Conservation (phyloP, 2,113 vertebrate species). For the Melozone crissalis region DNA sequence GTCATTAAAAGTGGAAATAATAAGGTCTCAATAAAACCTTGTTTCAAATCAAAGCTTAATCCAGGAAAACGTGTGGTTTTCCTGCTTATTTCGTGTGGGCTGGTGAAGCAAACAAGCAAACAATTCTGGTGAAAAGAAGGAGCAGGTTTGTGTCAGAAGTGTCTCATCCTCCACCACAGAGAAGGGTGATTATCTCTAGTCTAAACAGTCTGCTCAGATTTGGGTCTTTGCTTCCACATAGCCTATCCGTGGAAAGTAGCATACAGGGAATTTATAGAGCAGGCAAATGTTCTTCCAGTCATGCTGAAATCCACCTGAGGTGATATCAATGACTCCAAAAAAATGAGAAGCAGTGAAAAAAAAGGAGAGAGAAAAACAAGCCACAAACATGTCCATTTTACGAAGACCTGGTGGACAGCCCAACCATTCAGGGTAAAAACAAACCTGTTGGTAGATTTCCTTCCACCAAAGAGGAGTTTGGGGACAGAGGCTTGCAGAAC, state of each 20-base stretch:
- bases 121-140: background rate
- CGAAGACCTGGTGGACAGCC: background rate
- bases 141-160: background rate
- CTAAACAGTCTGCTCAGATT: background rate
- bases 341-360: background rate
- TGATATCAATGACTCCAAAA: background rate
- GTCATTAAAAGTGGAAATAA: background rate
- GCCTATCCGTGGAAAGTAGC: background rate
- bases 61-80: background rate
- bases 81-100: background rate
- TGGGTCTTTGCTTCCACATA: background rate
- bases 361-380: background rate
- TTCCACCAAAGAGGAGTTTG: background rate
- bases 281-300: background rate
- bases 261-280: rapidly evolving
- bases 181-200: background rate
- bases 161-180: background rate
- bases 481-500: background rate
- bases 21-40: background rate
- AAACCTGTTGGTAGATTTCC: background rate
- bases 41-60: background rate
- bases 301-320: background rate
- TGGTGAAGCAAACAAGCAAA: constrained; percentile 10
- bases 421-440: rapidly evolving
- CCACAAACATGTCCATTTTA: background rate